A percentile compares a stretch with the other conserved stretches of the same genome.
Conservation (phyloP, 92 coral and sea anemone species). For the Muricea muricata region DNA sequence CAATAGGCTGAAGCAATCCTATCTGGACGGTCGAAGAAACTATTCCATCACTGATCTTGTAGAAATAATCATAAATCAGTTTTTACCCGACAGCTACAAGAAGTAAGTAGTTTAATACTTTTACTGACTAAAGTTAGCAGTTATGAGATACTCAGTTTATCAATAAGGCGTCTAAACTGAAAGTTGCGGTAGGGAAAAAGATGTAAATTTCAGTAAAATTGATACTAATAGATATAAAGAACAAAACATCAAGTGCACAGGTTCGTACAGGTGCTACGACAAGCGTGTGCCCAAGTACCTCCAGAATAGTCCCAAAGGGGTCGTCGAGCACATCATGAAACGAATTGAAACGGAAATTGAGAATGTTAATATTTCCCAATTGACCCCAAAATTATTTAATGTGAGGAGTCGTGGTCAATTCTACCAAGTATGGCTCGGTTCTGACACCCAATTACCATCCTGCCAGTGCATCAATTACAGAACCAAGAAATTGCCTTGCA, state of each 20-base stretch:
- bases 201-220: no score
- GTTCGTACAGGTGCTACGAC: neutral
- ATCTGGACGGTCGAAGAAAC: conserved; percentile 2
- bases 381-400: neutral
- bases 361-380: neutral
- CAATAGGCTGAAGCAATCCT: conserved; percentile 9
- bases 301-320: neutral
- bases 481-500: no score
- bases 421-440: conserved; percentile 26
- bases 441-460: conserved; percentile 19
- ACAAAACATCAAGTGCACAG: conserved; percentile 1
- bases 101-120: no score
- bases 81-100: conserved; percentile 31
- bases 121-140: no score
- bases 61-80: neutral
- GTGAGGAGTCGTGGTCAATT: neutral
- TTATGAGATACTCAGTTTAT: no score
- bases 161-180: no score
- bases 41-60: neutral
- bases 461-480: no score
- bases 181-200: no score
- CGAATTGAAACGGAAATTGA: neutral
- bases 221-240: conserved; percentile 9
- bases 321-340: conserved; percentile 9
- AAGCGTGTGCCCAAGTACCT: neutral